These are phyloP conservation scores for Andrena praecox DNA, from an alignment of 2,888 invertebrate genomes.

Conservation along the genomic window DNA sequence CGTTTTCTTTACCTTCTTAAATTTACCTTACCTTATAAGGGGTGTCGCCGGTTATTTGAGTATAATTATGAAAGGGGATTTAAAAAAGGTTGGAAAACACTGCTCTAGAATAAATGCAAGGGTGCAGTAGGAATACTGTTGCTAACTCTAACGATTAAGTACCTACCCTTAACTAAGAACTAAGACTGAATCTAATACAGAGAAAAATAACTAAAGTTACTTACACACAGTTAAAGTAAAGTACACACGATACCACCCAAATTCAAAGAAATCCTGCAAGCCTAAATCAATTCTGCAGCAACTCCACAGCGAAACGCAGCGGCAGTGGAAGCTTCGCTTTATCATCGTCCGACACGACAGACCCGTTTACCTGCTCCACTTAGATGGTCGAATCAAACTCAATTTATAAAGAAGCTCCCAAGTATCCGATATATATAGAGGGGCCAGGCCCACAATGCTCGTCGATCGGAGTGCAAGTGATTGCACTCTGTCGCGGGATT, in stretches of 20 bases:
- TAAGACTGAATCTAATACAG: no score
- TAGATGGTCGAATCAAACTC: constrained; percentile 28
- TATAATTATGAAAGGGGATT: no score
- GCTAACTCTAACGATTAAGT: no score
- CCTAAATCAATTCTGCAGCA: neutral
- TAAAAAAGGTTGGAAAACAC: no score
- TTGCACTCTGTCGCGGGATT: constrained; percentile 41
- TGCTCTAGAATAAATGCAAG: no score
- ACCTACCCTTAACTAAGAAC: no score
- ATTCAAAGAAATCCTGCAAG: neutral
- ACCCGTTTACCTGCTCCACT: constrained; percentile 11
- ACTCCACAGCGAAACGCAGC: neutral
- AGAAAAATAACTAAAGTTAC: no score
- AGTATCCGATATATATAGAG: constrained; percentile 29
- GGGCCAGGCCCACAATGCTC: neutral
- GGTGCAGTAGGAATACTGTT: no score
- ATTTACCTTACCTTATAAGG: no score
- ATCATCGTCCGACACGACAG: constrained; percentile 7
- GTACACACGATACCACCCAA: neutral
- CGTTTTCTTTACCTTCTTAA: no score
- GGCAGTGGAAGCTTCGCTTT: constrained; percentile 3
- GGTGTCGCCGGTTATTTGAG: no score
- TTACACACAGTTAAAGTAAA: no score
- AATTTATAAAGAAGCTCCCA: constrained; percentile 36
- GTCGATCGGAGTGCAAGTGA: constrained; percentile 32